These are phyloP conservation scores for Drosophila orosa DNA, from an alignment of 1,140 invertebrate genomes.

Conservation along the genomic window DNA sequence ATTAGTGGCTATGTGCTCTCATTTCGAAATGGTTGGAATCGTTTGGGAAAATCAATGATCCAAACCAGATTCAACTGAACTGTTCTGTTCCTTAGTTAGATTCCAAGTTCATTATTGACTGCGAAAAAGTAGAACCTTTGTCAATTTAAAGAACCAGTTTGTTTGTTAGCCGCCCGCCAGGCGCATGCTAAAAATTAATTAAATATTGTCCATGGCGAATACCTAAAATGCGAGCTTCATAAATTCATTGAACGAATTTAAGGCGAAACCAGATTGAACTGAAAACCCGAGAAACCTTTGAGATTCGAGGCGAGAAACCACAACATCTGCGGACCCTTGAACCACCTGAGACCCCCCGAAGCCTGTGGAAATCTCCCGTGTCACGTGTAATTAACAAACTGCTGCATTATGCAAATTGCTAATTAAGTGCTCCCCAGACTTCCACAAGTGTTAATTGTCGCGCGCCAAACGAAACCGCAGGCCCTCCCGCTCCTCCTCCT, in stretches of 20 bases:
- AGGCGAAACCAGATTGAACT: conserved; percentile 38
- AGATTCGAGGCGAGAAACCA: neutral
- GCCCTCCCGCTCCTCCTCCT: neutral
- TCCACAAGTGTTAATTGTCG: conserved; percentile 64
- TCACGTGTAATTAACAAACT: conserved; percentile 70
- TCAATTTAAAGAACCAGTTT: conserved; percentile 29
- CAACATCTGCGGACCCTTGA: conserved; percentile 1
- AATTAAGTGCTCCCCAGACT: conserved; percentile 60
- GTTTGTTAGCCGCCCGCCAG: conserved; percentile 34
- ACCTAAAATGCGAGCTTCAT: neutral
- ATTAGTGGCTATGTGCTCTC: conserved; percentile 24
- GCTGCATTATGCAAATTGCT: conserved; percentile 58
- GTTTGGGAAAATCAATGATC: conserved; percentile 12
- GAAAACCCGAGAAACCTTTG: conserved; percentile 13
- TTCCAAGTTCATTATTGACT: conserved; percentile 19
- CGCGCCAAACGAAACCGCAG: conserved; percentile 28
- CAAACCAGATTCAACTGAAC: conserved; percentile 33
- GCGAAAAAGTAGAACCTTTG: conserved; percentile 11
- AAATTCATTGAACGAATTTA: conserved; percentile 38
- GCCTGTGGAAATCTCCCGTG: conserved; percentile 35
- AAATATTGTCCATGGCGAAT: conserved; percentile 28
- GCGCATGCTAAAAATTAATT: conserved; percentile 33
- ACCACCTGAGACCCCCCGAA: neutral
- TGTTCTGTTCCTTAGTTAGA: conserved; percentile 4
- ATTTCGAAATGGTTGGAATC: neutral